phyloP scores from a whole-genome alignment of 2,888 invertebrate genomes.

The Ochropacha duplaris region DNA sequence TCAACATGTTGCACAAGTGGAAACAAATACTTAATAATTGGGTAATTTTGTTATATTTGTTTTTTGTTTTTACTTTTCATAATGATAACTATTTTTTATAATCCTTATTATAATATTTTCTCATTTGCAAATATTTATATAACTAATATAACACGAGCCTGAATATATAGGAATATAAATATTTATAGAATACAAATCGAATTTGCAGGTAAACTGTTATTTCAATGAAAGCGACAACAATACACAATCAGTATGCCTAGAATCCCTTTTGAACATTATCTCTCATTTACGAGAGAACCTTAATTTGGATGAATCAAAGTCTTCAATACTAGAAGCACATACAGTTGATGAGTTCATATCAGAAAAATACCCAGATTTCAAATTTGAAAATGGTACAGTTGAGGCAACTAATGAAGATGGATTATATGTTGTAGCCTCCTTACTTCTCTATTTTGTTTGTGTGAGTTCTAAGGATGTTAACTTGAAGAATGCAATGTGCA shows the following conservation, averaged over 20 bases:
- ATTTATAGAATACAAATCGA: background rate
- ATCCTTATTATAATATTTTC: too few species aligned
- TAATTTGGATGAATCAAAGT: slow-evolving; percentile 69
- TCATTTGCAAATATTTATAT: too few species aligned
- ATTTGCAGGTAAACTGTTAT: slow-evolving; percentile 75
- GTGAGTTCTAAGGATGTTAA: slow-evolving; percentile 78
- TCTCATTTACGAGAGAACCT: slow-evolving; percentile 66
- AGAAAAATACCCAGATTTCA: slow-evolving; percentile 79
- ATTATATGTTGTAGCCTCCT: slow-evolving; percentile 69
- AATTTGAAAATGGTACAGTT: slow-evolving; percentile 61
- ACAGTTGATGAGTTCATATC: slow-evolving; percentile 64
- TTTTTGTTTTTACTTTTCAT: background rate
- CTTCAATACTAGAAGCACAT: slow-evolving; percentile 62
- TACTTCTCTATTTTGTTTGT: slow-evolving; percentile 79
- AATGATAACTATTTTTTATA: too few species aligned
- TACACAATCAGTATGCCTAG: slow-evolving; percentile 46
- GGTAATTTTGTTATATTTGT: slow-evolving; percentile 42
- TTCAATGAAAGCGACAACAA: slow-evolving; percentile 48
- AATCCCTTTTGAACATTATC: slow-evolving; percentile 62
- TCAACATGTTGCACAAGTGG: slow-evolving; percentile 71
- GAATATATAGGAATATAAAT: background rate
- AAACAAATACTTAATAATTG: slow-evolving; percentile 70
- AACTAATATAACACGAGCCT: too few species aligned
- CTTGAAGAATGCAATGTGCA: slow-evolving; percentile 82
- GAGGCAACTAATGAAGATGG: slow-evolving; percentile 56